Evolutionary conservation across 2,113 vertebrate species (phyloP), one percentile per base, ranked within the genome.

Genomic region (Antechinus flavipes): DNA sequence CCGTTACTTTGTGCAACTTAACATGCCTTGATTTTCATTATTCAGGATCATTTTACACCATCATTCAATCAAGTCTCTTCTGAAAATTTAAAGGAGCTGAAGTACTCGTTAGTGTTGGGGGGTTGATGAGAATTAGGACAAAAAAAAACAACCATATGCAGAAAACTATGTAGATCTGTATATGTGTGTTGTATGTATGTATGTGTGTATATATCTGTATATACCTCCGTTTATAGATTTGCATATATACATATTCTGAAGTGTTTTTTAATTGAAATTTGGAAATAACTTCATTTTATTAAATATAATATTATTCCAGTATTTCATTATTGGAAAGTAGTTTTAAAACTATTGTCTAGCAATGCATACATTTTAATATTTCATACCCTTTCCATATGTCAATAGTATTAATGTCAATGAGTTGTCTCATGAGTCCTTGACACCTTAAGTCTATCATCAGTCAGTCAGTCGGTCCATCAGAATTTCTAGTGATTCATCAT

Each of bases 311-410:
- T 52, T 52, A 11, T 52, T 52, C 50, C 9, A 52, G 50, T 52
- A 52, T 52, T 11, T 52, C 50, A 52, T 52, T 52, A 52, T 52
- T 52, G 50, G 50, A 52, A 52, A 52, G 30, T 35, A 35, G 35
- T 68, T 68, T 68, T 3, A 68, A 68, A 68, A 68, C 8, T 91
- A 76, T 53, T 54, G 5, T 30, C 30, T 89, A 93, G 92, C 94
- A 91, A 42, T 93, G 93, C 94, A 91, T 97, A 91, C 92, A 55
- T 94, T 96, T 97, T 93, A 91, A 91, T 93, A 94, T 52, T 49
- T 46, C 91, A 90, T 30, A 94, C 61, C 97, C 91, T 97, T 96
- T 93, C 97, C 94, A 76, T 94, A 16, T 96, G 93, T 96, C 97
- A 90, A 94, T 54, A 55, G 27, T 35, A 68, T 68, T 68, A 61